phyloP scores from a whole-genome alignment of 2,113 vertebrate genomes.

The Tichodroma muraria region DNA sequence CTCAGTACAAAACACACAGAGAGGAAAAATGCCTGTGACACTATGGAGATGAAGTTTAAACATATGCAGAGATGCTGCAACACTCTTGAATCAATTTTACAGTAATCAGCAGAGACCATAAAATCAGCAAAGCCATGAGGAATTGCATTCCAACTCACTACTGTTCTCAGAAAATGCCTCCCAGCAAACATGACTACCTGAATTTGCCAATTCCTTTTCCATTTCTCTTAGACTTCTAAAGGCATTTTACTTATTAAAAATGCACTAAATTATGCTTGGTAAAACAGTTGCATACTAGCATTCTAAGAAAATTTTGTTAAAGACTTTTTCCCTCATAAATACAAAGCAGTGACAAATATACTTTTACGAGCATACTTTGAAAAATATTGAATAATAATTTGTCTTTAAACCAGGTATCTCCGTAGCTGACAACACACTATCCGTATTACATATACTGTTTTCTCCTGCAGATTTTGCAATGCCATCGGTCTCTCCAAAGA shows the following conservation, averaged over 20 bases:
- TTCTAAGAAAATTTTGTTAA: neutral
- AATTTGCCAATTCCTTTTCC: slow-evolving; percentile 3
- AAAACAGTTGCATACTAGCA: neutral
- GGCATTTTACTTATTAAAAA: neutral
- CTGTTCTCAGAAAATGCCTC: slow-evolving; percentile 15
- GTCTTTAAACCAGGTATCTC: neutral
- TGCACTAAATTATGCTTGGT: neutral
- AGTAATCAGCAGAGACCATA: slow-evolving; percentile 2
- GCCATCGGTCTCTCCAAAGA: neutral
- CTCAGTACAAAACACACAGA: neutral
- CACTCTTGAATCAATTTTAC: slow-evolving; percentile 27
- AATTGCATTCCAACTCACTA: slow-evolving; percentile 33
- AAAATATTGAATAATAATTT: neutral
- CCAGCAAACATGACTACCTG: slow-evolving; percentile 31
- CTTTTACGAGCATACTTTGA: neutral
- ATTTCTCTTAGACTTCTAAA: neutral
- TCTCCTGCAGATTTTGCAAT: neutral
- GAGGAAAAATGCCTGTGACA: neutral
- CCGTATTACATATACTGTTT: neutral
- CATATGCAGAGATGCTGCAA: slow-evolving; percentile 26
- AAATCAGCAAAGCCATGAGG: slow-evolving; percentile 25
- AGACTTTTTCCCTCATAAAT: neutral
- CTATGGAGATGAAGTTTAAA: slow-evolving; percentile 9
- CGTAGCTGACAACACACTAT: neutral
- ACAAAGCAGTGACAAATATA: neutral